These are phyloP conservation scores for Geotrupes spiniger DNA, from an alignment of 2,888 invertebrate species.

Conservation along the genomic window DNA sequence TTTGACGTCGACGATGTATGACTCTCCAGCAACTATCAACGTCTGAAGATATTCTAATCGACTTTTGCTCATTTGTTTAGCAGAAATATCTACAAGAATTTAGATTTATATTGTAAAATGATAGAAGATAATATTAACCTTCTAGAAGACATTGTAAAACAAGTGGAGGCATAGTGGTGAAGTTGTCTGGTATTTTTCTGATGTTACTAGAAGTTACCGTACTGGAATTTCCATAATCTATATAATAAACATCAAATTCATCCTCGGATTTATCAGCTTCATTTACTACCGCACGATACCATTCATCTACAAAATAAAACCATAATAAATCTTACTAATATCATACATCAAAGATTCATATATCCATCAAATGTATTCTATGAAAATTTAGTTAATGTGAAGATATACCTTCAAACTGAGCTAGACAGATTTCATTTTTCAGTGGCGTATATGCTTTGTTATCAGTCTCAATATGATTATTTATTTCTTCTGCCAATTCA, in stretches of 20 bases:
- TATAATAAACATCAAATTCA: conserved; percentile 28
- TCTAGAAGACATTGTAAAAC: conserved; percentile 9
- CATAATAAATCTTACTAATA: conserved; percentile 1
- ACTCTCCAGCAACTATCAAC: conserved; percentile 25
- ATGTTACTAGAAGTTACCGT: conserved; percentile 27
- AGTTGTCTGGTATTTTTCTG: conserved; percentile 33
- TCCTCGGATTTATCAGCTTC: conserved; percentile 22
- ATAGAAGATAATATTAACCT: too few species aligned
- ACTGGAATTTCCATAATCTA: conserved; percentile 40
- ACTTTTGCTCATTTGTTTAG: not conserved
- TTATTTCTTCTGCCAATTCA: conserved; percentile 9
- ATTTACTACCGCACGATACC: conserved; percentile 35
- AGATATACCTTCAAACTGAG: conserved; percentile 31
- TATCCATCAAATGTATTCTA: too few species aligned
- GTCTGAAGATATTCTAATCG: conserved; percentile 3
- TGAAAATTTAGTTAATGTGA: too few species aligned
- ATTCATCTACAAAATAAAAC: conserved; percentile 32
- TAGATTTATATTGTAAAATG: too few species aligned
- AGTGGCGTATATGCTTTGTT: conserved; percentile 30
- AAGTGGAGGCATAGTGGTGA: conserved; percentile 27
- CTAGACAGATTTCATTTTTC: conserved; percentile 35
- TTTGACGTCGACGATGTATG: conserved; percentile 26
- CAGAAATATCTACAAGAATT: not conserved
- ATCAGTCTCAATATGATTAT: conserved; percentile 20
- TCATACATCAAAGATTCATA: too few species aligned